A percentile compares a stretch with the other conserved stretches of the same genome.
Conservation (phyloP, 2,113 vertebrate genomes). For the Saguinus midas region DNA sequence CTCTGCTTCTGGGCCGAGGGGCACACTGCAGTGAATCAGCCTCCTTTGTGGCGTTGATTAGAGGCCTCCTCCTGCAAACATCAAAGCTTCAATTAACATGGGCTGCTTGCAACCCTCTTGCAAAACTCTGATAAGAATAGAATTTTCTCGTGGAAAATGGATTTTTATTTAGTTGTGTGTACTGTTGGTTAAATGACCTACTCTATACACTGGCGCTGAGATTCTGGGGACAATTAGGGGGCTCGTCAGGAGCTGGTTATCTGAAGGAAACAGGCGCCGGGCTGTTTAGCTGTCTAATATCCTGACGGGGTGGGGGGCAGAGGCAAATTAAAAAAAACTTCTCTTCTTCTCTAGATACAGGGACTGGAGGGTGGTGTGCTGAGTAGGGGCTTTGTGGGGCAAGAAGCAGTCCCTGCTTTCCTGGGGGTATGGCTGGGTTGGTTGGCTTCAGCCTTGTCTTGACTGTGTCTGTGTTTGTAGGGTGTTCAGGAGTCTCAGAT, state of each 20-base stretch:
- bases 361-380: constrained; percentile 63
- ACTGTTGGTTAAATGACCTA: constrained; percentile 84
- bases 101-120: constrained; percentile 84
- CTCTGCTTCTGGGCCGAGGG: neutral
- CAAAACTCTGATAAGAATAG: constrained; percentile 87
- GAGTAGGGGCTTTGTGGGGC: neutral
- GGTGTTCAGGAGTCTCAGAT: neutral
- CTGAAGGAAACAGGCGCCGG: constrained; percentile 82
- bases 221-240: constrained; percentile 84
- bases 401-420: neutral
- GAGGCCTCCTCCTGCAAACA: constrained; percentile 81
- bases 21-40: neutral
- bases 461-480: neutral
- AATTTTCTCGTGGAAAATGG: constrained; percentile 86
- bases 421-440: neutral
- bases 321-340: constrained; percentile 75
- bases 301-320: constrained; percentile 75
- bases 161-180: constrained; percentile 84
- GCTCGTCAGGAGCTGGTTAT: constrained; percentile 85
- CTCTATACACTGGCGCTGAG: constrained; percentile 73
- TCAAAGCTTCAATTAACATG: constrained; percentile 85
- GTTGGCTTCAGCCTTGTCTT: neutral
- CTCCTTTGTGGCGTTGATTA: constrained; percentile 76
- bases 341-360: constrained; percentile 65
- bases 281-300: constrained; percentile 84